Evolutionary conservation across 2,888 invertebrate genomes (phyloP), one percentile per base, ranked within the genome.

Genomic region (Clistopyga incitator): DNA sequence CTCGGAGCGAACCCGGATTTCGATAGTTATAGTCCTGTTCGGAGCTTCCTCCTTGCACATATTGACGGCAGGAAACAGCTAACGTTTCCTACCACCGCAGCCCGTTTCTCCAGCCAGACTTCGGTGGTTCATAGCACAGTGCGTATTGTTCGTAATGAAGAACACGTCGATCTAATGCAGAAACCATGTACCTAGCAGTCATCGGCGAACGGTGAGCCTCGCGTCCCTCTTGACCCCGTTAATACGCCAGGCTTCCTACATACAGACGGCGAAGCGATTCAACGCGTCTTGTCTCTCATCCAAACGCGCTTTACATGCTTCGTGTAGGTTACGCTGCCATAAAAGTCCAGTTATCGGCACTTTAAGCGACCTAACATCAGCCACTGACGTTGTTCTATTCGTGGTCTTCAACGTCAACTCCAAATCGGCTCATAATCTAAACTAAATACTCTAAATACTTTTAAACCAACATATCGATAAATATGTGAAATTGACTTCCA

Each of bases 161-260:
- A 91, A 91, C 91, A 89, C 88, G 92, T 91, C 90, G 89, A 90
- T 91, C 91, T 93, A 93, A 93, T 93, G 93, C 91, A 92, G 91
- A 91, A 93, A 92, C 86, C 93, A 84, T 93, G 93, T 93, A 85
- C 87, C 78, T 65, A 81, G 78, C 78, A 86, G 82, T 86, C 87
- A 87, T 86, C 76, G 81, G 47, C 81, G 70, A 71, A 74, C 61
- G 64, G 70, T 67, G 64, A 70, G 54, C 70, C 80, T 82, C 52
- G 56, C 79, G 70, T 78, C 82, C 88, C 87, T 87, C 88, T 89
- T 90, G 91, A 89, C 90, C 91, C 88, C 90, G 89, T 89, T 90
- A 89, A 90, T 89, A 88, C 88, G 65, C 79, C 81, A 45, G 56
- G 84, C 84, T 85, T 85, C 85, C 85, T 86, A 83, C 84, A 88